Conservation (phyloP, 1,140 invertebrate species). For the Brachionus paranguensis region DNA sequence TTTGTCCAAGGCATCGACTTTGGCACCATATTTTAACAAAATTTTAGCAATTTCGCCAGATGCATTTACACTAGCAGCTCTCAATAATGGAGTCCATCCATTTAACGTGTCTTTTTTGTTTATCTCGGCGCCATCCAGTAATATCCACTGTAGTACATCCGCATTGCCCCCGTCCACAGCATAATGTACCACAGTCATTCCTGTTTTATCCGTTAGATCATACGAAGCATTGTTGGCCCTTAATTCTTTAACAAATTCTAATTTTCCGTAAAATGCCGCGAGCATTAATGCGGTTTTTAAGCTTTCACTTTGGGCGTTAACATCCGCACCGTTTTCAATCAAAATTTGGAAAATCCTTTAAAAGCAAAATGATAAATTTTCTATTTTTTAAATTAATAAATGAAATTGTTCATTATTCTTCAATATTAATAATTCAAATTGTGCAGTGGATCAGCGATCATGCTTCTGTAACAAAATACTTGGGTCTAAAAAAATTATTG, state of each 20-base stretch:
- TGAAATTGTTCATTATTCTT: too few species aligned
- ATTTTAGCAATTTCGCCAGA: constrained; percentile 44
- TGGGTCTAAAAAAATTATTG: too few species aligned
- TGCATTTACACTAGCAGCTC: constrained; percentile 46
- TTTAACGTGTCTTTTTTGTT: constrained; percentile 34
- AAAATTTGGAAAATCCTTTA: constrained; percentile 6
- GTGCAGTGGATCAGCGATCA: too few species aligned
- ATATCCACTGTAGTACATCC: constrained; percentile 51
- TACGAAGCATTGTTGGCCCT: constrained; percentile 46
- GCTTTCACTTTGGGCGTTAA: constrained; percentile 48
- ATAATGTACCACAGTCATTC: constrained; percentile 51
- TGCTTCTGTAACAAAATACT: too few species aligned
- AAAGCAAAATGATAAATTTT: constrained; percentile 40
- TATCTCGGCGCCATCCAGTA: constrained; percentile 49
- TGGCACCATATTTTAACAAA: constrained; percentile 43
- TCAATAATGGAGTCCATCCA: constrained; percentile 51
- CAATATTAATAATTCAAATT: too few species aligned
- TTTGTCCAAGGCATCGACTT: constrained; percentile 47
- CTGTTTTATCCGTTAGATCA: constrained; percentile 47
- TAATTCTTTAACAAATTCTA: constrained; percentile 46
- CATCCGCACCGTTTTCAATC: constrained; percentile 46
- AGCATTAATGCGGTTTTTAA: constrained; percentile 53
- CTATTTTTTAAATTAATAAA: constrained; percentile 40
- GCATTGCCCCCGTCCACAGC: constrained; percentile 48
- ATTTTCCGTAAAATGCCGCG: constrained; percentile 47